Conservation (phyloP, 1,140 invertebrate genomes). For the Leptinotarsa texana region DNA sequence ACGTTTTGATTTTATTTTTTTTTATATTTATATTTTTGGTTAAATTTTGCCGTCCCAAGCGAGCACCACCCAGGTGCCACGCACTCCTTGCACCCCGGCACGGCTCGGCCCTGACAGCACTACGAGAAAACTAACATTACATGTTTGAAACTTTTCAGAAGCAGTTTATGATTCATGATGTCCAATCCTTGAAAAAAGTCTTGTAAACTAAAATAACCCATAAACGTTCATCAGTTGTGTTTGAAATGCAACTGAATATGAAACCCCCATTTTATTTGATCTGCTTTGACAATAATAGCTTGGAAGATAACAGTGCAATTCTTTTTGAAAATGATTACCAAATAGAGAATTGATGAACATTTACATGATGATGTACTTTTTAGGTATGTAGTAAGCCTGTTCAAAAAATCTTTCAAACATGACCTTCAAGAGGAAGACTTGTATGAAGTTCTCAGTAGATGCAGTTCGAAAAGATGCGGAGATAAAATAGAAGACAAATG, state of each 20-base stretch:
- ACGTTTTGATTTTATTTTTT: too few species aligned
- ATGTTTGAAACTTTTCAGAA: not conserved
- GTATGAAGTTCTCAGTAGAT: conserved; percentile 43
- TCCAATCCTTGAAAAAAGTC: too few species aligned
- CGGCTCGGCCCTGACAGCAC: conserved; percentile 26
- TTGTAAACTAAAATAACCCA: too few species aligned
- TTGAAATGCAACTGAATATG: too few species aligned
- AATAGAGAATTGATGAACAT: not conserved
- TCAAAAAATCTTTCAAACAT: conserved; percentile 39
- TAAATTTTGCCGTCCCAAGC: too few species aligned
- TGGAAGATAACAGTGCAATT: too few species aligned
- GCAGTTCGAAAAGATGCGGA: conserved; percentile 38
- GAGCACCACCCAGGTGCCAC: too few species aligned
- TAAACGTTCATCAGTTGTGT: too few species aligned
- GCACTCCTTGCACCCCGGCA: too few species aligned
- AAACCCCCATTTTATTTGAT: not conserved
- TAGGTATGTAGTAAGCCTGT: conserved; percentile 38
- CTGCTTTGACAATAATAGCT: not conserved
- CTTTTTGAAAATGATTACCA: not conserved
- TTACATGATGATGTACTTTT: conserved; percentile 5
- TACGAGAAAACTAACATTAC: conserved; percentile 29
- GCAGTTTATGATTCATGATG: too few species aligned
- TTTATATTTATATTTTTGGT: too few species aligned
- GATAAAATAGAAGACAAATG: conserved; percentile 41
- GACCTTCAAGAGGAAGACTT: conserved; percentile 45